Base-by-base conservation (phyloP, 2,113 vertebrate genomes). In the Cynopterus brachyotis region DNA sequence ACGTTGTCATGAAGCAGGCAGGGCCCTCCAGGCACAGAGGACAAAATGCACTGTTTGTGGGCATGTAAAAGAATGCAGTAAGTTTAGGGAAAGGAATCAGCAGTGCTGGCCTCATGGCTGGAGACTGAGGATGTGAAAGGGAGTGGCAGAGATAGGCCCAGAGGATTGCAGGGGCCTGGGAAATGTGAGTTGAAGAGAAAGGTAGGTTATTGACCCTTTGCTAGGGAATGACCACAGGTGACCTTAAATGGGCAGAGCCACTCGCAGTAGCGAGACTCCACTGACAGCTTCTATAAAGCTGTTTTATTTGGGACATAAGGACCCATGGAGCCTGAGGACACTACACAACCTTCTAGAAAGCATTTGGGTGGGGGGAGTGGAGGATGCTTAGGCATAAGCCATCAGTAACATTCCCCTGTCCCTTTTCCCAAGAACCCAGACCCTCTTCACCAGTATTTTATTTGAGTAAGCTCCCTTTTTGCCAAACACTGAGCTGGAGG, bases 121-220 rank as follows among this genome's bases (percentile, higher is more conserved):
- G 57, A 32, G 45, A 75, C 55, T 62, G 50, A 16, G 81, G 73
- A 72, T 13, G 35, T 24, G 32, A 47, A 35, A 64, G 88, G 84
- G 76, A 22, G 64, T n/a, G 81, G 55, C 59, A 32, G 64, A 86
- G 91, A 62, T 0, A 69, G 85, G 42, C 59, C 28, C 6, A 26
- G 40, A 64, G 0, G 30, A 66, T n/a, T 55, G 64, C 28, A 72
- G 50, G 3, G 57, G 62, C 37, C 75, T 92, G 84, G 93, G 57
- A 62, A 89, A 89, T 9, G 9, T 6, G 20, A 93, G 69, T 35
- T 10, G 32, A 37, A 91, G 67, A 72, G 66, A 89, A 76, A 93
- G 55, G 50, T 91, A 95, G 75, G 92, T 45, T 94, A 87, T 32
- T 88, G 91, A 91, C 70, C 90, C 26, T 76, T 53, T 42, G 73